Base-by-base conservation (phyloP, 2,113 vertebrate species). In the Sturnira hondurensis region DNA sequence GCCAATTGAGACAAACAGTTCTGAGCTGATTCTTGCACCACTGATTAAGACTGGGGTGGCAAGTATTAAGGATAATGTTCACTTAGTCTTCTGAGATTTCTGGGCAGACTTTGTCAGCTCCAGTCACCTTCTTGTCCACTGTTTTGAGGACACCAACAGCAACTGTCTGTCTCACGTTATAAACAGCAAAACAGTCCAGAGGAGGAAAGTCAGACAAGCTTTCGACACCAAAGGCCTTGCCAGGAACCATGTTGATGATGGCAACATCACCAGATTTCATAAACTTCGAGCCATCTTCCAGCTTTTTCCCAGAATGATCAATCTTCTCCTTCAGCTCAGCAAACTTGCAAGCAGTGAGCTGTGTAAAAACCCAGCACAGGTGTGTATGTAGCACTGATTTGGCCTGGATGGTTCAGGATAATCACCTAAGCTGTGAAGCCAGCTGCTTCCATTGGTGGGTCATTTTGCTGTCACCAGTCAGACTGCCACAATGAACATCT, bases 201-300 rank as follows among this genome's bases (percentile, higher is more conserved):
- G 5, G 63, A n/a, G 14, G 24, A n/a, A 17, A n/a, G 63, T 28
- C 14, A 8, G 33, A 80, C 36, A 71, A 71, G 36, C 12, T 71
- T 36, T 71, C 43, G 31, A 63, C 28, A 63, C 13, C 31, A 63
- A 63, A 31, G 61, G 12, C 4, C 61, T 63, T 5, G 28, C 61
- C 61, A 63, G 61, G 61, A 63, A 63, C 61, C 28, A 31, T 63
- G 31, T 63, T 28, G 5, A 63, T 63, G 28, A 63, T 63, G 61
- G 61, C 61, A 63, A 31, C 61, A 28, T 14, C 61, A 31, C 61
- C 28, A 47, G 41, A 99, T 86, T 99, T 99, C 85, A 99, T 98
- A 96, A 98, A 98, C 78, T 99, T 99, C 31, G 99, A 99, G 65
- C 99, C 99, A 97, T 99, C 99, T 97, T 99, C 99, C 96, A 99